Base-by-base conservation (phyloP, 2,113 vertebrate species). In the Dipodomys stephensi region DNA sequence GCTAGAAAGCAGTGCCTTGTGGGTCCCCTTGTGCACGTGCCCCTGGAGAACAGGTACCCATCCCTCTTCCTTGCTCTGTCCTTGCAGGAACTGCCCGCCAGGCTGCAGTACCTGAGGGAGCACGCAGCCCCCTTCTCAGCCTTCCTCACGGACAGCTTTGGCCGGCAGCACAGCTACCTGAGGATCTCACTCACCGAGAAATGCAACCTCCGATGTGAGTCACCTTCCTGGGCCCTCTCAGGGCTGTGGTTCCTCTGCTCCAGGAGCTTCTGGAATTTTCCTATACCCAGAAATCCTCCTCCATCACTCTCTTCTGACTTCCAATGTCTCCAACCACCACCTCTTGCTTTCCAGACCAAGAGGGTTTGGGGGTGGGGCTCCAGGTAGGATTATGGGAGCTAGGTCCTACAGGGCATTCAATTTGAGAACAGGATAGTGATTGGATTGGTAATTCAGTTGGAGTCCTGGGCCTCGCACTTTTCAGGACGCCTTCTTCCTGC, bases 171-270 rank as follows among this genome's bases (percentile, higher is more conserved):
- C 98, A 99, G 97, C 97, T 99, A 99, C 96, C 98, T 99, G 73
- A 97, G 99, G n/a, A 99, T 99, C 93, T 99, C 99, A 0, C 97
- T 99, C 96, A 99, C 99, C 0, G 99, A 99, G 98, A 99, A 99
- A 94, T 99, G 99, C 97, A 99, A 99, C 97, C 98, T 99, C 19
- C 98, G 99, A 95, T 99, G 99, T 99, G 97, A 99, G 99, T 98
- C 32, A 0, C 57, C 46, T 53, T 72, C 69, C 62, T n/a, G 15
- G 83, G 19, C 64, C 22, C n/a, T 28, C 71, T 30, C 67, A 4
- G 71, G 28, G 28, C 60, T 12, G 8, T 65, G 23, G 49, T 18
- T 18, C 30, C 46, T 46, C n/a, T 65, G 23, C 32, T 22, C 8
- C 64, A 44, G 60, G 12, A 2, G 25, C 30, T 28, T 53, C 53